phyloP scores from a whole-genome alignment of 2,888 invertebrate species.

The Leptopilina drosophilae region DNA sequence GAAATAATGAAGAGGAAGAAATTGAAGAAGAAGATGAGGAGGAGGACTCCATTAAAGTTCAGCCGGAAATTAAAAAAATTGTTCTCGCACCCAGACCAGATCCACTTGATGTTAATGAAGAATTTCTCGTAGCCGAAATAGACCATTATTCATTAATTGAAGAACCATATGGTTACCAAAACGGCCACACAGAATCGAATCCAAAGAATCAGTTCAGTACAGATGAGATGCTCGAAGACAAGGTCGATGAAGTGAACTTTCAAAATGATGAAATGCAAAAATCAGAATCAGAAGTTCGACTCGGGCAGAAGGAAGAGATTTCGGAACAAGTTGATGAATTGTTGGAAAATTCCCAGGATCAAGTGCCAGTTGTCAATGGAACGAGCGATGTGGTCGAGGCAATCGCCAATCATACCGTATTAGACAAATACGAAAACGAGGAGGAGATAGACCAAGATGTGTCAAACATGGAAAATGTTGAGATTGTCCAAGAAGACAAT shows the following conservation, averaged over 20 bases:
- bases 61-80: conserved; percentile 67
- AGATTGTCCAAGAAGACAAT: conserved; percentile 14
- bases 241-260: conserved; percentile 18
- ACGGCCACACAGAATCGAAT: conserved; percentile 62
- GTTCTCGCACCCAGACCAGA: conserved; percentile 63
- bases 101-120: conserved; percentile 63
- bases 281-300: conserved; percentile 20
- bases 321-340: neutral
- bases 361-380: neutral
- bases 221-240: conserved; percentile 23
- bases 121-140: conserved; percentile 71
- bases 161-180: conserved; percentile 67
- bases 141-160: conserved; percentile 66
- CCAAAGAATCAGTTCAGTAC: conserved; percentile 37
- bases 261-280: conserved; percentile 14
- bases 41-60: conserved; percentile 44
- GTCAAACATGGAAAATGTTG: conserved; percentile 33
- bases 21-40: conserved; percentile 54
- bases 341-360: neutral
- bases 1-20: conserved; percentile 53
- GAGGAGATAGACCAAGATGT: conserved; percentile 34
- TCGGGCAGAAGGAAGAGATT: conserved; percentile 1
- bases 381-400: neutral
- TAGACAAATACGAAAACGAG: conserved; percentile 23
- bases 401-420: neutral